A percentile compares a stretch with the other conserved stretches of the same genome.
These are phyloP conservation scores for Prosopocoilus inquinatus DNA, from an alignment of 2,888 invertebrate genomes.

Conservation along the genomic window DNA sequence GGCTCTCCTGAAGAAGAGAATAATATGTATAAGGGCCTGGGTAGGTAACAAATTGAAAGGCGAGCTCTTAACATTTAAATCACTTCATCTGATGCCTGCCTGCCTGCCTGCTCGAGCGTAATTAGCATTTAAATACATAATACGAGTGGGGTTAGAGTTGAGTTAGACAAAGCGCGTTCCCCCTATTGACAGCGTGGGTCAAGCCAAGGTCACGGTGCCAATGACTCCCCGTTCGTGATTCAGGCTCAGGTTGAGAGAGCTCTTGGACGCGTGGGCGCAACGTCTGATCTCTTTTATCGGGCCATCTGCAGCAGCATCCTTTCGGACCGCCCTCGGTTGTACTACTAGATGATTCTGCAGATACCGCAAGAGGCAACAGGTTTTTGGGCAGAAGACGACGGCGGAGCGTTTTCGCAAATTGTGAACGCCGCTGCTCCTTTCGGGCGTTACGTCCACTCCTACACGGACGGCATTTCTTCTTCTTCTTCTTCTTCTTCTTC, in stretches of 20 bases:
- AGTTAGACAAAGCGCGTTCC: conserved; percentile 28
- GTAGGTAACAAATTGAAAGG: conserved; percentile 11
- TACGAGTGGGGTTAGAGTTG: conserved; percentile 28
- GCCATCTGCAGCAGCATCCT: conserved; percentile 29
- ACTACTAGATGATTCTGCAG: conserved; percentile 21
- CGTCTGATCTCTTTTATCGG: conserved; percentile 36
- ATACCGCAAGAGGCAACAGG: conserved; percentile 13
- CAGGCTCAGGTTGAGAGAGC: conserved; percentile 26
- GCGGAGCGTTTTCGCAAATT: conserved; percentile 10
- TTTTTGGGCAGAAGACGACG: conserved; percentile 14
- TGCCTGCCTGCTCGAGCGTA: conserved; percentile 15
- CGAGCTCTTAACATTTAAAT: conserved; percentile 15
- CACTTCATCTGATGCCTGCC: conserved; percentile 4
- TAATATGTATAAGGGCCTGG: not conserved
- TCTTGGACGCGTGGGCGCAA: conserved; percentile 33
- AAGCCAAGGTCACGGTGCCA: conserved; percentile 40
- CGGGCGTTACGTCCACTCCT: too few relatives aligned
- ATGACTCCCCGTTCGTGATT: conserved; percentile 37
- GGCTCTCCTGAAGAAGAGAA: too few relatives aligned
- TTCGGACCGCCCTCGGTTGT: conserved; percentile 24
- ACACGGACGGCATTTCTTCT: too few relatives aligned
- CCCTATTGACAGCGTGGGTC: conserved; percentile 34
- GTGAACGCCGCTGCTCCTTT: too few relatives aligned
- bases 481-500: too few relatives aligned
- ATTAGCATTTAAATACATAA: conserved; percentile 29